These are phyloP conservation scores for Lepidochitona cinerea DNA, from an alignment of 2,888 invertebrate species.

Conservation along the genomic window DNA sequence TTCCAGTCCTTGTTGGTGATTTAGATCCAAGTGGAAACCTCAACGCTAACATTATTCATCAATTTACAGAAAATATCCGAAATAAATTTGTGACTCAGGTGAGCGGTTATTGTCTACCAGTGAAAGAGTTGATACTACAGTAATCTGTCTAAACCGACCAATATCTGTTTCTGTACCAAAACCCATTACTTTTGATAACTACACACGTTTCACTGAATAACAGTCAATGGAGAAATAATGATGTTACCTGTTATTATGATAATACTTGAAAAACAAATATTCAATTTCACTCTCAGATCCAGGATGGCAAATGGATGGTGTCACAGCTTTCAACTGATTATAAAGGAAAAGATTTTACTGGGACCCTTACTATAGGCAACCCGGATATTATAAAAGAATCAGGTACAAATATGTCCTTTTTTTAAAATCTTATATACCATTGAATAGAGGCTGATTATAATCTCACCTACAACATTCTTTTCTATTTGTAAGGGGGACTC, in stretches of 20 bases:
- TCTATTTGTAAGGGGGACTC: too few species aligned
- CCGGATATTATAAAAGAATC: constrained; percentile 90
- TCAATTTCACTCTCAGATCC: constrained; percentile 77
- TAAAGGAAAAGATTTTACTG: constrained; percentile 87
- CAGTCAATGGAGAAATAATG: too few species aligned
- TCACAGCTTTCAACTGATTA: constrained; percentile 91
- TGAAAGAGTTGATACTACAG: too few species aligned
- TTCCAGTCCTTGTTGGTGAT: constrained; percentile 95
- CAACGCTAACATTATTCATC: constrained; percentile 96
- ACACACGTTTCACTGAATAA: too few species aligned
- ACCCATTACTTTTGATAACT: too few species aligned
- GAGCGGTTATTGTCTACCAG: constrained; percentile 34
- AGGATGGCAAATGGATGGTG: constrained; percentile 80
- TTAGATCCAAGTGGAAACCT: constrained; percentile 96
- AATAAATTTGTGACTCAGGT: constrained; percentile 92
- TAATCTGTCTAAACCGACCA: too few species aligned
- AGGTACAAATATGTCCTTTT: constrained; percentile 72
- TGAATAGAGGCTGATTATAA: constrained; percentile 81
- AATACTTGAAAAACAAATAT: too few species aligned
- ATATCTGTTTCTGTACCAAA: too few species aligned
- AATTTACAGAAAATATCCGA: constrained; percentile 83
- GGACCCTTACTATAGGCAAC: constrained; percentile 91
- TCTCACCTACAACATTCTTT: too few species aligned
- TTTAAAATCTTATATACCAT: background rate
- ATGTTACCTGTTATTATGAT: too few species aligned